Percentiles rank a stretch among this genome's conserved stretches.
These are phyloP conservation scores for Bombyx mandarina DNA, from an alignment of 1,140 invertebrate genomes.

Conservation along the genomic window DNA sequence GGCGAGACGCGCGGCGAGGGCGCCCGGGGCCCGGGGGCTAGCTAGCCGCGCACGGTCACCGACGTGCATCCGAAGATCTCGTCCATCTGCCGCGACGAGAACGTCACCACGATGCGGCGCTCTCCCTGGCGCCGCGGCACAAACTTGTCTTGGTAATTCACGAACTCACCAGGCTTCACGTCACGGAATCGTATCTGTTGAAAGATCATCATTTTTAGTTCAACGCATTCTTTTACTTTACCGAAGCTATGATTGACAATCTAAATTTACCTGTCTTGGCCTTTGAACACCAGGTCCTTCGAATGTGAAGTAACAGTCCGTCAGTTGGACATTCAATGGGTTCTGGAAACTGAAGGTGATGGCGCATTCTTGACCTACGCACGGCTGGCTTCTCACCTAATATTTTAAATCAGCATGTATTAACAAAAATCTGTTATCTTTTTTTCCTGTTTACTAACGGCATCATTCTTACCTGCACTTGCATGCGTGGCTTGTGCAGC, in stretches of 20 bases:
- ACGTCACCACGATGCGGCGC: slow-evolving; percentile 74
- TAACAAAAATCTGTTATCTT: not conserved
- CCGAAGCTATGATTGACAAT: not conserved
- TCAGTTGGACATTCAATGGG: slow-evolving; percentile 74
- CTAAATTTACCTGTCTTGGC: slow-evolving; percentile 67
- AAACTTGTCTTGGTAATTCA: slow-evolving; percentile 73
- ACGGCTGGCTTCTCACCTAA: slow-evolving; percentile 64
- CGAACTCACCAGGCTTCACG: slow-evolving; percentile 72
- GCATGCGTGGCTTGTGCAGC: slow-evolving; percentile 75
- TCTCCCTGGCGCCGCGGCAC: slow-evolving; percentile 70
- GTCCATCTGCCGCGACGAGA: slow-evolving; percentile 75
- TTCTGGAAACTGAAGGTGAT: slow-evolving; percentile 77
- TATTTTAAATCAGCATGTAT: slow-evolving; percentile 1
- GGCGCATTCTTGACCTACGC: slow-evolving; percentile 57
- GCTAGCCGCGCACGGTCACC: slow-evolving; percentile 67
- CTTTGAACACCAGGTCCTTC: slow-evolving; percentile 78
- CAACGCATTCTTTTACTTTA: not conserved
- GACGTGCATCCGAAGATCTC: slow-evolving; percentile 73
- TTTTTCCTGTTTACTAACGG: not conserved
- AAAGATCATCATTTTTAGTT: not conserved
- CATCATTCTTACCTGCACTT: slow-evolving; percentile 56
- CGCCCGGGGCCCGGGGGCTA: slow-evolving; percentile 45
- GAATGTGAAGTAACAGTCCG: slow-evolving; percentile 75
- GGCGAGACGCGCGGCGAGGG: slow-evolving; percentile 33
- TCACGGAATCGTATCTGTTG: slow-evolving; percentile 70